Percentiles rank a stretch among this genome's conserved stretches.
Conservation (phyloP, 37 sponge, comb jelly and placozoan genomes). For the Halichondria panicea region DNA sequence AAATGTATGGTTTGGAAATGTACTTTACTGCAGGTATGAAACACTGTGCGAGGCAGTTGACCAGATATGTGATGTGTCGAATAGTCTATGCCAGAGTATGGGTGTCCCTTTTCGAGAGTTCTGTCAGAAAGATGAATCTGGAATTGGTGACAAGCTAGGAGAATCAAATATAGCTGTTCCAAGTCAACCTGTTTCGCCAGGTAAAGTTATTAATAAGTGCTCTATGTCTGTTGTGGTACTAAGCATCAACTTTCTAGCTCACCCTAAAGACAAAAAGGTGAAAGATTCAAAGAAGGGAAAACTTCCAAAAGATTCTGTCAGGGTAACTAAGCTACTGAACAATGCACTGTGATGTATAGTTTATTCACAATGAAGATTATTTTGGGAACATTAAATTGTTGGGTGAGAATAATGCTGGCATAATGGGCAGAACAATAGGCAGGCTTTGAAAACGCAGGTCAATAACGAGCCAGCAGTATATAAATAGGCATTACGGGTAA, state of each 20-base stretch:
- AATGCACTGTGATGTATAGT: no score
- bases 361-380: no score
- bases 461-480: no score
- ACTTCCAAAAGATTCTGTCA: no score
- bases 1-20: background rate
- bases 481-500: no score
- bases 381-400: no score
- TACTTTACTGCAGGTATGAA: conserved; percentile 27
- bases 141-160: background rate
- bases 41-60: conserved; percentile 55
- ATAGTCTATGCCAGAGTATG: conserved; percentile 46
- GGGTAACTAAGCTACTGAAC: no score
- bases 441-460: no score
- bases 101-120: conserved; percentile 46
- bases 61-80: conserved; percentile 8
- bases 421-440: no score
- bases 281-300: background rate
- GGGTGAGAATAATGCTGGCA: no score
- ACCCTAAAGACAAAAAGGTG: background rate
- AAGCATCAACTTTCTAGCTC: background rate
- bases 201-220: background rate
- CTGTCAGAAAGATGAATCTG: background rate
- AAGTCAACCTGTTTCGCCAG: conserved; percentile 12
- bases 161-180: background rate
- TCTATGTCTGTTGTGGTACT: background rate